Evolutionary conservation across 2,113 vertebrate genomes (phyloP), one percentile per base, ranked within the genome.

Genomic region (Clarias batrachus): DNA sequence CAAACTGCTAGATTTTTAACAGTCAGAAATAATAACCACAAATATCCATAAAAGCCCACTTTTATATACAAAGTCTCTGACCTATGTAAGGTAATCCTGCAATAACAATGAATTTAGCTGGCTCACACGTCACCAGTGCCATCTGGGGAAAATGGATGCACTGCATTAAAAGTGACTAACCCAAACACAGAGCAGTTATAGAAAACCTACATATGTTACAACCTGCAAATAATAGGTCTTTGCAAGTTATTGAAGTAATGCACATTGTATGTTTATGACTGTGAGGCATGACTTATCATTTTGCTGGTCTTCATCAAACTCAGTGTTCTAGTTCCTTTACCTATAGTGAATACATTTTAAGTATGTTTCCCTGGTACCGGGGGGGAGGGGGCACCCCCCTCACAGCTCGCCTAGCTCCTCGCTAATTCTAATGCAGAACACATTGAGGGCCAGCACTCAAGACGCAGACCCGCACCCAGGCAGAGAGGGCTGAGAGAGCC

Each of bases 341-440:
- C 41, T 48, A 23, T 82, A 88, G 37, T 56, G 84, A 88, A 83
- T 81, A 85, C 21, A 81, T 70, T 83, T 73, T 84, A 82, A 89
- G 70, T 89, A 85, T 89, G 85, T 33, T 82, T 88, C 85, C 54
- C 56, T 78, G 41, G 33, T 65, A 86, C 70, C 27, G n/a, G 77
- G 74, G 81, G 76, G 81, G 78, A 71, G 74, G 81, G 76, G 82
- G 63, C 85, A 83, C 81, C 79, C 81, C 62, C 19, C 87, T 87
- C 78, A 54, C 86, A 68, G 88, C 90, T 91, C 87, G 86, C 91
- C 91, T 88, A 86, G 87, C 89, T 83, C 88, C 90, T 91, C 77
- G 90, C 86, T 88, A 81, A 86, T 86, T 82, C 91, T 94, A 94
- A 95, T 92, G 92, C 87, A 90, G 91, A 95, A 93, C 93, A 94